Percentiles rank a stretch among this genome's conserved stretches.
Evolutionary conservation across 2,797 vertebrate genomes (phyloP).

Genomic region (Halcyon chelicuti): DNA sequence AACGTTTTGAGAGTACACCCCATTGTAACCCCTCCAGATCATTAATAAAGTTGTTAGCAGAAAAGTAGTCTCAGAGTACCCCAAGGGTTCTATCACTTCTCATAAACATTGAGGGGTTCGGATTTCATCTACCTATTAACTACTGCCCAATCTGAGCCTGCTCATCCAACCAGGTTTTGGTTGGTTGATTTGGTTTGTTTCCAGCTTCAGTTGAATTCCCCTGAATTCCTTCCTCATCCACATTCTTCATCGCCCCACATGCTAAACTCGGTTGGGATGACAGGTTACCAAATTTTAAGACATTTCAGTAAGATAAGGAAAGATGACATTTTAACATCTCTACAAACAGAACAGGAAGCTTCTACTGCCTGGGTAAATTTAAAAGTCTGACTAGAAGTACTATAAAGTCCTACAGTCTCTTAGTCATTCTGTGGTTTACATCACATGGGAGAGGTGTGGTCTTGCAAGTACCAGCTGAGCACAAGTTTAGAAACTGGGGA

Average conservation of each 20-base stretch:
- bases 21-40: neutral
- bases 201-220: neutral
- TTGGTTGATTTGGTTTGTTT: neutral
- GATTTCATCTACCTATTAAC: neutral
- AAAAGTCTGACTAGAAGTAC: neutral
- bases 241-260: rapidly evolving
- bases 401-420: neutral
- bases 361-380: neutral
- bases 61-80: neutral
- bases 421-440: neutral
- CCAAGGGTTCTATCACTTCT: neutral
- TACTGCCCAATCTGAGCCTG: neutral
- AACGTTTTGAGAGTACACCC: rapidly evolving
- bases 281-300: neutral
- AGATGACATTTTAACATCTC: neutral
- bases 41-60: neutral
- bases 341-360: neutral
- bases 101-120: rapidly evolving
- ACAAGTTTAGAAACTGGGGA: neutral
- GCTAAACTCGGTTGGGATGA: too few relatives aligned
- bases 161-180: neutral
- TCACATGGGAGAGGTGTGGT: rapidly evolving
- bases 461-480: neutral
- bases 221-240: neutral
- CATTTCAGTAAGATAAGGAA: neutral